Base-by-base conservation (phyloP, 2,888 invertebrate genomes). In the Drosophila falleni region DNA sequence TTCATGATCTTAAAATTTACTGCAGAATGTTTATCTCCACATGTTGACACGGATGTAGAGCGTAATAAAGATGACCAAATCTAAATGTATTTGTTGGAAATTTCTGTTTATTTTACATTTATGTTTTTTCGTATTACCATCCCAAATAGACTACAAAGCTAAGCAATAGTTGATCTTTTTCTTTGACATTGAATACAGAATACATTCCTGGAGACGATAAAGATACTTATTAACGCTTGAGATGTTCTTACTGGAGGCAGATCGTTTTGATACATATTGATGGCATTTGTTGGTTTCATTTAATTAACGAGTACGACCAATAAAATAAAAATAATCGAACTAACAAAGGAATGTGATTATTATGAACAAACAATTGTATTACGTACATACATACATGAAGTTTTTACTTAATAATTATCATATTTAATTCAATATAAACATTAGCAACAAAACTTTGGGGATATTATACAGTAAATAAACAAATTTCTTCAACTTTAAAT, bases 391-490 rank as follows among this genome's bases (percentile, higher is more conserved):
- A 53, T 56, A 74, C 47, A 49, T 58, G 58, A 39, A 64, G 41
- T 59, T 68, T 59, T 71, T 62, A 64, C 78, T 78, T 78, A 78
- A 76, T 66, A 55, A 75, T 71, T 69, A 78, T 35, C 47, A 66
- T 71, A 74, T 78, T 76, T 72, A 76, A 76, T 80, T 71, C 51
- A 72, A 69, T 69, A 66, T 80, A 80, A 72, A 80, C 60, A 72
- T 80, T 78, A 77, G 78, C 77, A 78, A 78, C 80, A 72, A 67
- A 78, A 51, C 50, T 59, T 76, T 72, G 72, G 61, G 80, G 60
- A 65, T 80, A 76, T 76, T 80, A 76, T 64, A 84, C 67, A 84
- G 73, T 76, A 73, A 82, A 69, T 65, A 74, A 85, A 79, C 72
- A 74, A 79, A 76, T 71, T 75, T 67, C 64, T 84, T 66, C 58